Evolutionary conservation across 2,888 invertebrate genomes (phyloP).

Genomic region (Cheilosia pagana): DNA sequence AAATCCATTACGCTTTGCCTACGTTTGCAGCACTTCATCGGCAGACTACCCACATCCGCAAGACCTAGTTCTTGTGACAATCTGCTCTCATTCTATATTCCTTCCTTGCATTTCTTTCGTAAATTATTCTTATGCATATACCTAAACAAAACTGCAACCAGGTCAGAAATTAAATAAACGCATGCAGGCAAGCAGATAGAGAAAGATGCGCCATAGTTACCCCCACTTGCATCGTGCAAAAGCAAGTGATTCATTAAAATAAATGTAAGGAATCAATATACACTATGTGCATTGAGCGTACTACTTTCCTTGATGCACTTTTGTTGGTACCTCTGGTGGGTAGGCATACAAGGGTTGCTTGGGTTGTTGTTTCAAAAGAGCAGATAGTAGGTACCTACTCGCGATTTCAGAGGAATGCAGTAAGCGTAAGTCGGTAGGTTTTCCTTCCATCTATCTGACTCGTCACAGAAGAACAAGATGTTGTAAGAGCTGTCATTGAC

Average conservation of each 20-base stretch:
- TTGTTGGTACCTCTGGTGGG: background rate
- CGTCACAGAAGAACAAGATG: too few relatives aligned
- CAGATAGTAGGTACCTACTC: too few relatives aligned
- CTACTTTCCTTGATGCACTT: too few relatives aligned
- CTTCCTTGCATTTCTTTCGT: slow-evolving; percentile 21
- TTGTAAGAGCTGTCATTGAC: too few relatives aligned
- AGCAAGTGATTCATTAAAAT: slow-evolving; percentile 19
- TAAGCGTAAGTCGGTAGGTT: too few relatives aligned
- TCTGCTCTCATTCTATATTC: slow-evolving; percentile 31
- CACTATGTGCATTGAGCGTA: too few relatives aligned
- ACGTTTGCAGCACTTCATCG: slow-evolving; percentile 21
- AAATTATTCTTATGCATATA: slow-evolving; percentile 43
- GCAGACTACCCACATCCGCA: slow-evolving; percentile 31
- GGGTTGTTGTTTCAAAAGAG: too few relatives aligned
- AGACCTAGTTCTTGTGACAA: slow-evolving; percentile 62
- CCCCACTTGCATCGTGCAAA: background rate
- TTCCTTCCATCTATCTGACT: too few relatives aligned
- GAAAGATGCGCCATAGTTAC: background rate
- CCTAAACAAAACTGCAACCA: slow-evolving; percentile 24
- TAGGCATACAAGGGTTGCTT: too few relatives aligned
- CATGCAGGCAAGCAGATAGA: background rate
- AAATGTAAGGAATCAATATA: background rate
- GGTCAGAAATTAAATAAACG: slow-evolving; percentile 47
- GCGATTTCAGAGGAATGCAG: too few relatives aligned
- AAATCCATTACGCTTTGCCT: slow-evolving; percentile 40